A percentile compares a stretch with the other conserved stretches of the same genome.
Evolutionary conservation across 2,113 vertebrate species (phyloP).

Genomic region (Puffinus mauretanicus): DNA sequence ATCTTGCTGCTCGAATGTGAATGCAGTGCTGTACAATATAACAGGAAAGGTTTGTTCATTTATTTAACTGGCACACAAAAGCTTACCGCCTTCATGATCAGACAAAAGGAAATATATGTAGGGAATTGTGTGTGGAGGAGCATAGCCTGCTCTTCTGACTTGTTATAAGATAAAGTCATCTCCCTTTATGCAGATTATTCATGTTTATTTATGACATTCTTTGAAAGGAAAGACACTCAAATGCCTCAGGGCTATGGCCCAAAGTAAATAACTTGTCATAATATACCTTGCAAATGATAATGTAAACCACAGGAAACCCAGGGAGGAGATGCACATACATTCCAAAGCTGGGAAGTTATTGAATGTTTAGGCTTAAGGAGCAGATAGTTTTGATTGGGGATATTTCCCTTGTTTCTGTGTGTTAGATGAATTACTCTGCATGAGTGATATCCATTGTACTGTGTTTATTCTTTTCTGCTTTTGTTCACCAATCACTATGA

Average conservation of each 20-base stretch:
- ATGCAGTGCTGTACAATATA: neutral
- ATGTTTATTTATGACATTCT: constrained; percentile 56
- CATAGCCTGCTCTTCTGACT: neutral
- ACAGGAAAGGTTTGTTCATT: neutral
- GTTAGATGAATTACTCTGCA: constrained; percentile 28
- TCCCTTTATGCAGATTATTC: constrained; percentile 61
- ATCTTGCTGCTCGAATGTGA: neutral
- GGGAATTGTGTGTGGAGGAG: neutral
- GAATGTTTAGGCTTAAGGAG: constrained; percentile 64
- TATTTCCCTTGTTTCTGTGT: constrained; percentile 53
- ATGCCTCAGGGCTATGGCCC: constrained; percentile 9
- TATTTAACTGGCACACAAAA: neutral
- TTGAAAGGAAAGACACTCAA: constrained; percentile 24
- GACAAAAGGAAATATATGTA: neutral
- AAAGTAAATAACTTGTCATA: constrained; percentile 67
- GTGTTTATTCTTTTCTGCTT: constrained; percentile 32
- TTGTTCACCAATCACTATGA: constrained; percentile 56
- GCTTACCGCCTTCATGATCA: neutral
- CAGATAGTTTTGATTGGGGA: constrained; percentile 62
- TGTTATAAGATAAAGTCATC: constrained; percentile 40
- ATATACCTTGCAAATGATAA: constrained; percentile 68
- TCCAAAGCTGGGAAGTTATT: constrained; percentile 62
- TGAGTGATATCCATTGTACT: constrained; percentile 42
- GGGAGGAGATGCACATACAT: constrained; percentile 52
- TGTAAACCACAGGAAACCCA: constrained; percentile 45